Base-by-base conservation (phyloP, 2,888 invertebrate species). In the Ypsolopha scabrella region DNA sequence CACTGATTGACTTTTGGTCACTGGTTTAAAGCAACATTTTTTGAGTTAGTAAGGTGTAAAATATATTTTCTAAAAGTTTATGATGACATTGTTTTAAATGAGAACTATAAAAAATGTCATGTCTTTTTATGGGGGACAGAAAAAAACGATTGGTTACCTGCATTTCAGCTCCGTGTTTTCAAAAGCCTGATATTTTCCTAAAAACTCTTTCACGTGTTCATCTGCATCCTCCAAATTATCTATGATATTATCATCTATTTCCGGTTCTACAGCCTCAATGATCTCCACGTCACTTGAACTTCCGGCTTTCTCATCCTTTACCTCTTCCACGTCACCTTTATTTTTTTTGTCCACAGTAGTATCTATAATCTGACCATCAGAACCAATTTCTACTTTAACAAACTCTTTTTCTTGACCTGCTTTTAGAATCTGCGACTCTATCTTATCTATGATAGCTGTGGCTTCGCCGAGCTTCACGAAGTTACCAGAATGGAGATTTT, bases 151-250 rank as follows among this genome's bases (percentile, higher is more conserved):
- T 33, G 53, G 55, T 56, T 55, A 86, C 85, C 85, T 76, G 77
- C 85, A 86, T 57, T 80, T 85, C 2, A 82, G 59, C 51, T 80
- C 78, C 9, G 56, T 56, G 44, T 63, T 60, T 50, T 52, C 56
- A 51, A 55, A 60, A 11, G 49, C 57, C 52, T 80, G 72, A 54
- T 79, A 82, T 57, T 76, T 81, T 41, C 82, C 86, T 53, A 86
- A 64, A 66, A 83, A 86, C 54, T 75, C 75, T 53, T 80, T 80
- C 0, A 86, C 75, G 1, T 79, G 73, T 45, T 86, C 86, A 61
- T 86, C 83, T 2, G 77, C 78, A 10, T 83, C 81, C 6, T 85
- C 86, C 53, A 86, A 68, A 66, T 82, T 76, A 43, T 83, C 80
- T 54, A 83, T 73, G 38, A 74, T 59, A 38, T 43, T 43, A 53